Conservation (phyloP, 1,140 invertebrate genomes). For the Plutomurus gul region DNA sequence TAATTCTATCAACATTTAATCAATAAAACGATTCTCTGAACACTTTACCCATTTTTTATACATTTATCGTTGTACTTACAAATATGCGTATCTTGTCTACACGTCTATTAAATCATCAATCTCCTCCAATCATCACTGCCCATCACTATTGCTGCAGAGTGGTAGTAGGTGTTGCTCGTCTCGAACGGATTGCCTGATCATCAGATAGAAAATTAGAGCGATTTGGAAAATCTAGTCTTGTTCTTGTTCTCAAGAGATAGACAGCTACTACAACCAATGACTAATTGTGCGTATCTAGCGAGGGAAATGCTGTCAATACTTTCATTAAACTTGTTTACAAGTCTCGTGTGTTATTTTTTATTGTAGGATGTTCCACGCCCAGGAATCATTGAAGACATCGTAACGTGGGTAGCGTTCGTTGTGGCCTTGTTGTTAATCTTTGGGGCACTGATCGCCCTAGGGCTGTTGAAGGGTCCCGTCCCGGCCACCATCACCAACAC, state of each 20-base stretch:
- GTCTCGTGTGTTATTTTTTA: constrained; percentile 18
- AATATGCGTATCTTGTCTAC: no score
- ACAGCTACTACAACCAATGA: no score
- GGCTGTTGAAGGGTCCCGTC: constrained; percentile 72
- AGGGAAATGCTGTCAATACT: not conserved
- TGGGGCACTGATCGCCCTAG: constrained; percentile 72
- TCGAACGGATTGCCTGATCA: no score
- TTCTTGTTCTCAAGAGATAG: no score
- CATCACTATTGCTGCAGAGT: no score
- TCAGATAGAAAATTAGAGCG: not conserved
- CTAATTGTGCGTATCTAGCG: not conserved
- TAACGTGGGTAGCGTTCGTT: constrained; percentile 85
- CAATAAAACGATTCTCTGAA: not conserved
- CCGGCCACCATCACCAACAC: constrained; percentile 87
- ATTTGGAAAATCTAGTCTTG: constrained; percentile 15
- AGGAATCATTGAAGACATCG: constrained; percentile 79
- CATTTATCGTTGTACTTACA: no score
- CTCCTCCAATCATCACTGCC: no score
- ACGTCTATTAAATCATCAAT: no score
- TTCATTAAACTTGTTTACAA: constrained; percentile 1
- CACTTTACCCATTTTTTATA: not conserved
- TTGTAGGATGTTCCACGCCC: constrained; percentile 73
- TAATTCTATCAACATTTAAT: constrained; percentile 57
- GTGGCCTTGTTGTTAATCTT: constrained; percentile 80
- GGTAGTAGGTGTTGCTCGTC: no score